These are phyloP conservation scores for Molothrus ater DNA, from an alignment of 2,797 vertebrate genomes.

Conservation along the genomic window DNA sequence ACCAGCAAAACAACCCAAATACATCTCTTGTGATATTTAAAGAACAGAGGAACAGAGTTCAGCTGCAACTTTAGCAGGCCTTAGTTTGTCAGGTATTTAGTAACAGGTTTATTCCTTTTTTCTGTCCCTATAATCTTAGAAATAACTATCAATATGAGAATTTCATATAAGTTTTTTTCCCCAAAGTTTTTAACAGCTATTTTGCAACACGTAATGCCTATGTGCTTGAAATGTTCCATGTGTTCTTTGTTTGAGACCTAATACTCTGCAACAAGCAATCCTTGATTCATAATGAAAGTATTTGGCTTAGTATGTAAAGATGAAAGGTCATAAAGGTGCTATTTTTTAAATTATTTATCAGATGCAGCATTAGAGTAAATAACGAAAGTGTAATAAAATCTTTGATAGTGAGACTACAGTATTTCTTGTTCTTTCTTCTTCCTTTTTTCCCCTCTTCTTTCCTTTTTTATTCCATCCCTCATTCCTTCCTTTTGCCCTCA, in stretches of 20 bases:
- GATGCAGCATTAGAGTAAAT: background rate
- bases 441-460: background rate
- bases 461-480: background rate
- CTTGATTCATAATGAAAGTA: background rate
- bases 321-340: background rate
- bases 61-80: background rate
- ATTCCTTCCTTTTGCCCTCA: no score
- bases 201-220: background rate
- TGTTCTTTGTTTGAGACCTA: background rate
- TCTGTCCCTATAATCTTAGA: background rate
- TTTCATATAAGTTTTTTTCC: background rate
- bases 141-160: background rate
- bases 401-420: background rate
- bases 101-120: background rate
- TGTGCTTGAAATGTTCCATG: background rate
- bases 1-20: background rate
- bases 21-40: background rate
- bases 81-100: background rate
- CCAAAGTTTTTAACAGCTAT: background rate
- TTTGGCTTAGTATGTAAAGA: background rate
- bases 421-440: background rate
- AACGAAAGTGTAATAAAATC: fast-evolving
- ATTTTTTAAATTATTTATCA: background rate
- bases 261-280: background rate
- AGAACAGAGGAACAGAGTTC: background rate